Conservation (phyloP, 2,888 invertebrate species). For the Ophonus ardosiacus region DNA sequence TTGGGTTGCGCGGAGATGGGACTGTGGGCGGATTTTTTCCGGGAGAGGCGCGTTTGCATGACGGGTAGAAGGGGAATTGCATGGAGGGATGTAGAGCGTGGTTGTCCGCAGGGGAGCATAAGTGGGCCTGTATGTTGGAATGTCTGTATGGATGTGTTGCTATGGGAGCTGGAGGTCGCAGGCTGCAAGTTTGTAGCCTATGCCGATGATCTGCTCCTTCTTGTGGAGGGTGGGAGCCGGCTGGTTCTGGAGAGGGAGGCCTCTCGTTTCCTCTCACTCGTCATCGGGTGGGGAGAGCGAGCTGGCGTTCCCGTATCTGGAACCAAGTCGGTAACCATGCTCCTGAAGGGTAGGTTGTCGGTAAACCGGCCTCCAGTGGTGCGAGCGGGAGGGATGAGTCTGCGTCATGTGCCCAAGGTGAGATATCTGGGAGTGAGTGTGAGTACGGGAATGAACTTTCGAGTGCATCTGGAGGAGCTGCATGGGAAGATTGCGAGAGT, state of each 20-base stretch:
- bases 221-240: no score
- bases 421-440: no score
- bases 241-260: no score
- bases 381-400: neutral
- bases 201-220: no score
- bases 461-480: neutral
- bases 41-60: conserved; percentile 4
- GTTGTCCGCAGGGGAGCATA: conserved; percentile 26
- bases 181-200: neutral
- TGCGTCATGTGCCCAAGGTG: neutral
- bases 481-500: no score
- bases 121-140: conserved; percentile 2
- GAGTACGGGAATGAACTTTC: no score
- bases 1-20: neutral
- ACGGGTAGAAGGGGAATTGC: neutral
- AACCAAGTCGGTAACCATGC: neutral
- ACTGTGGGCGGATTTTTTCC: conserved; percentile 35
- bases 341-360: neutral
- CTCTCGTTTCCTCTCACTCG: no score
- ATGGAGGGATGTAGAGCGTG: neutral
- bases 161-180: neutral
- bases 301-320: neutral
- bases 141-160: neutral
- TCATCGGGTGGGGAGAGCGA: neutral
- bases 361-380: neutral